Evolutionary conservation across 2,888 invertebrate species (phyloP).

Genomic region (Elegia similella): DNA sequence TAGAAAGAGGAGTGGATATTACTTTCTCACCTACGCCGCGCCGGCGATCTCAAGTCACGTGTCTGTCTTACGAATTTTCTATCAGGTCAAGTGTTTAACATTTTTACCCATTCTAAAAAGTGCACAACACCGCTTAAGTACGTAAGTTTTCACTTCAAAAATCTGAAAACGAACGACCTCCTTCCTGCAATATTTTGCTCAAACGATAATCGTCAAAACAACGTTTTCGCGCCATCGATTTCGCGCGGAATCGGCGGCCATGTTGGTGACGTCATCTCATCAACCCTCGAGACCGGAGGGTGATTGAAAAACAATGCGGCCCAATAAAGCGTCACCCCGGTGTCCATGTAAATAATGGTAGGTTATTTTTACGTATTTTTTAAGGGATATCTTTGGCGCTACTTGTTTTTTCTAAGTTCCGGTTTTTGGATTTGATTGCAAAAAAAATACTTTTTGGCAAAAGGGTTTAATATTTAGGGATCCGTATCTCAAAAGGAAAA

Average conservation of each 20-base stretch:
- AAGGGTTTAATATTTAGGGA: too few species aligned
- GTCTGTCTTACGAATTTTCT: too few species aligned
- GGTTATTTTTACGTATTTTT: background rate
- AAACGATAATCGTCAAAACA: conserved; percentile 2
- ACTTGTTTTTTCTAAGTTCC: background rate
- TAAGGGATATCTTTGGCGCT: background rate
- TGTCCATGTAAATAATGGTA: conserved; percentile 23
- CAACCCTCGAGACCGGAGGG: conserved; percentile 26
- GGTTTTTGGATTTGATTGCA: background rate
- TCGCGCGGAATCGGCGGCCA: conserved; percentile 31
- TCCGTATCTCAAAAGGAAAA: too few species aligned
- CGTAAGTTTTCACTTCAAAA: too few species aligned
- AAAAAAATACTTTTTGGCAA: background rate
- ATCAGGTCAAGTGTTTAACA: too few species aligned
- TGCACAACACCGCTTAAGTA: too few species aligned
- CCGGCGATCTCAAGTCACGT: too few species aligned
- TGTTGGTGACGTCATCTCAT: conserved; percentile 42
- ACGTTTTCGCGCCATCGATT: conserved; percentile 23
- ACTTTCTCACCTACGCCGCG: too few species aligned
- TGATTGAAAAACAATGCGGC: conserved; percentile 47
- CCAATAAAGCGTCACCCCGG: conserved; percentile 27
- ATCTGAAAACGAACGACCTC: too few species aligned
- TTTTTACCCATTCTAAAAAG: too few species aligned
- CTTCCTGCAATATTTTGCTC: background rate
- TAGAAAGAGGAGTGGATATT: too few species aligned